Conservation (phyloP, 2,113 vertebrate species). For the Carassius auratus region DNA sequence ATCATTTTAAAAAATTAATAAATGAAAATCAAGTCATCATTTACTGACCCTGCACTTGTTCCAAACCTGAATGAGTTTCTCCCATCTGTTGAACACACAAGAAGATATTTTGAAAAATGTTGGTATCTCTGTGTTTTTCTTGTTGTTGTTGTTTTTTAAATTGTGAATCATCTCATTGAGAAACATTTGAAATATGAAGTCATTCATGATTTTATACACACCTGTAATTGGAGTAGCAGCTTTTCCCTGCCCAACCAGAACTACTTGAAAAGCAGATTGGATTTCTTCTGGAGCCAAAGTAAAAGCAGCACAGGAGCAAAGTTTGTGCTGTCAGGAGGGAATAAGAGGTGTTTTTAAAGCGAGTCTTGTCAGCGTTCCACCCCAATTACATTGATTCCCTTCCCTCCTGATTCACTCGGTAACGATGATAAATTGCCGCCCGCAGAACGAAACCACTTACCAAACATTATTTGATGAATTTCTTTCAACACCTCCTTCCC, state of each 20-base stretch:
- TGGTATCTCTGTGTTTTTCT: too few relatives aligned
- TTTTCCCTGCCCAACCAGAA: background rate
- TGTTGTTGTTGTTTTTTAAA: too few relatives aligned
- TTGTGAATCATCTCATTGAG: too few relatives aligned
- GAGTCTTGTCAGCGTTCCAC: constrained; percentile 51
- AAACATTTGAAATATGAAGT: too few relatives aligned
- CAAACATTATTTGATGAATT: constrained; percentile 36
- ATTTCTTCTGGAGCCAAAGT: background rate
- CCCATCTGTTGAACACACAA: too few relatives aligned
- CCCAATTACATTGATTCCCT: constrained; percentile 55
- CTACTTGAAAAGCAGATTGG: background rate
- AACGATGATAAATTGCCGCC: constrained; percentile 56
- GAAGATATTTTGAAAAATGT: too few relatives aligned
- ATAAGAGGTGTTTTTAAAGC: constrained; percentile 29
- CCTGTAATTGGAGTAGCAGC: background rate
- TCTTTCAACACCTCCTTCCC: constrained; percentile 29
- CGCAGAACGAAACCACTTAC: constrained; percentile 13
- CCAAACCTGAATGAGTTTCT: too few relatives aligned
- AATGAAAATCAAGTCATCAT: too few relatives aligned
- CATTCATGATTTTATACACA: background rate
- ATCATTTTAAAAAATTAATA: too few relatives aligned
- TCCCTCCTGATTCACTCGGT: constrained; percentile 50
- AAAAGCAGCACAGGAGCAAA: too few relatives aligned
- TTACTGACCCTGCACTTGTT: too few relatives aligned
- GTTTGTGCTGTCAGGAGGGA: background rate